A percentile compares a stretch with the other conserved stretches of the same genome.
Conservation (phyloP, 2,888 invertebrate species). For the Heteromurus nitidus region DNA sequence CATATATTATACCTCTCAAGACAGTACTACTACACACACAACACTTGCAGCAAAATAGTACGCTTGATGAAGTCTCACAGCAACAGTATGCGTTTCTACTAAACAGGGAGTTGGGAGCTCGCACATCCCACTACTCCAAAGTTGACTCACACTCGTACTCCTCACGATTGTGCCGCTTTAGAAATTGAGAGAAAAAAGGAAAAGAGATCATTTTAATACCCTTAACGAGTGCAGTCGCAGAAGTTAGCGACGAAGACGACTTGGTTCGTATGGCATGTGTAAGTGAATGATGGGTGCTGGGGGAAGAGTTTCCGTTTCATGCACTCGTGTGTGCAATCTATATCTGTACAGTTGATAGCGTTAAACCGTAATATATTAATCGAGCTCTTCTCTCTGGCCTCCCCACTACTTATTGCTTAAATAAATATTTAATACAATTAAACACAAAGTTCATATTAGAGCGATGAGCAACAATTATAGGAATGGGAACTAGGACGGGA, state of each 20-base stretch:
- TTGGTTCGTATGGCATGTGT: neutral
- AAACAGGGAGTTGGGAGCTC: too few species aligned
- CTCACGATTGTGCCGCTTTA: slow-evolving; percentile 48
- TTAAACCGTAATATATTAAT: neutral
- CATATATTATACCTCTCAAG: too few species aligned
- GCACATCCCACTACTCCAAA: too few species aligned
- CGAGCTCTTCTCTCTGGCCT: neutral
- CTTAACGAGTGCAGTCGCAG: slow-evolving; percentile 48
- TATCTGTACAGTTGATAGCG: neutral
- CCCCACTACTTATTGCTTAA: slow-evolving; percentile 31
- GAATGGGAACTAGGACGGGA: slow-evolving; percentile 66
- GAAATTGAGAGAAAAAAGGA: slow-evolving; percentile 54
- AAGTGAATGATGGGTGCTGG: neutral
- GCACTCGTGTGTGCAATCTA: neutral
- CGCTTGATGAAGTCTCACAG: too few species aligned
- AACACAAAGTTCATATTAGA: slow-evolving; percentile 52
- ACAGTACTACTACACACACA: too few species aligned
- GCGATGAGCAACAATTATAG: slow-evolving; percentile 58
- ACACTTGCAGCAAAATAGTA: slow-evolving; percentile 42
- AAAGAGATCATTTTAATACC: slow-evolving; percentile 62
- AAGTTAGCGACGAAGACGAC: slow-evolving; percentile 27
- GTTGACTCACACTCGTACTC: slow-evolving; percentile 40
- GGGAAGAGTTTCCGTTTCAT: neutral
- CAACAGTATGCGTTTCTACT: too few species aligned
- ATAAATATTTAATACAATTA: slow-evolving; percentile 64